Base-by-base conservation (phyloP, 2,888 invertebrate genomes). In the Athrips mouffetella region DNA sequence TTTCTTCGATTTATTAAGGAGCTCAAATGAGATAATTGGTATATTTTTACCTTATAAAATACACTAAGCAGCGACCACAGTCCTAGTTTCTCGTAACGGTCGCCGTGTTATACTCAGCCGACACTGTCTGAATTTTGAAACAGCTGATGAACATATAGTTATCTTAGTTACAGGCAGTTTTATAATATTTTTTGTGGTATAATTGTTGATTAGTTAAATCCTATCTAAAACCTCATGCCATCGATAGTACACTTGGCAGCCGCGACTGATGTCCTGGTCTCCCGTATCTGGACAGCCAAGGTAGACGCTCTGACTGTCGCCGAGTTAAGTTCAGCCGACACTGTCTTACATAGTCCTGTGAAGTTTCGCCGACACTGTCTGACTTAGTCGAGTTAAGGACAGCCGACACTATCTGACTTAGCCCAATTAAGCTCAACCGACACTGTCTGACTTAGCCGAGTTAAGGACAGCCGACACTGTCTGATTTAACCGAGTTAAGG, bases 181-280 rank as follows among this genome's bases (percentile, higher is more conserved):
- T n/a, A n/a, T n/a, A 13, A 3, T 13, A 13, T 13, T 31, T 3
- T 13, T 11, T 33, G 15, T 16, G 5, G 13, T 11, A 11, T 2
- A 10, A 18, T 37, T n/a, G n/a, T 8, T 10, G 3, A 18, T 20
- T 2, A 1, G 2, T 20, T 21, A 5, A 1, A 1, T 37, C 6
- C 6, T 37, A 2, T 21, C 2, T 37, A 11, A 64, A 2, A 91
- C 72, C 94, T 89, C 98, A 98, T 98, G 0, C 95, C 95, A 74
- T 99, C 99, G 50, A 99, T 99, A n/a, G 96, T 95, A 0, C 95
- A 92, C 79, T 98, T 98, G 1, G 97, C 94, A 29, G 94, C 93
- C 0, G 97, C 95, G 0, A 98, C 97, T 1, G 95, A 95, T 3
- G 94, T 93, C 35, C 89, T 65, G 0, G 89, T 89, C 53, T 84